Base-by-base conservation (phyloP, 2,888 invertebrate species). In the Drosophila villosipedis region DNA sequence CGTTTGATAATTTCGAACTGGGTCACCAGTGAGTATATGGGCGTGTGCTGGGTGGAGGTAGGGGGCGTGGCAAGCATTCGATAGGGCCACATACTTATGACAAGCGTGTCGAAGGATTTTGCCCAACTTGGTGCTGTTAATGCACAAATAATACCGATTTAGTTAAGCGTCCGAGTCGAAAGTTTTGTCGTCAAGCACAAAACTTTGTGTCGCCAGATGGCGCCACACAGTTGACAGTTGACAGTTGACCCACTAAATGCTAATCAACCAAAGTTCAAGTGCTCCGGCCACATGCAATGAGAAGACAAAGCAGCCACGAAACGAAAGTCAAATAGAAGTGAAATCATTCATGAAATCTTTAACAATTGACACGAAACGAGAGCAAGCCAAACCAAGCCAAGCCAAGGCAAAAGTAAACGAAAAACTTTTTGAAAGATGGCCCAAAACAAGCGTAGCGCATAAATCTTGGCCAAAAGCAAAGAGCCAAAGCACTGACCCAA, bases 281-380 rank as follows among this genome's bases (percentile, higher is more conserved):
- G 60, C 74, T 82, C 54, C 9, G 7, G 7, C 39, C 25, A 14
- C 28, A 37, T 3, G 28, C 54, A 30, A 12, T 2, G 28, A 19
- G 28, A 14, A 19, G 19, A 16, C 16, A 58, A 41, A n/a, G 41
- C 9, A 58, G 57, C 19, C 16, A 4, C 33, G 33, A 73, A 77
- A 67, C 66, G 77, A 80, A 90, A 89, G 75, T 82, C 77, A 88
- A 85, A 89, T 70, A 74, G 76, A 78, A 84, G 89, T 82, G 83
- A 84, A 90, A 90, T 89, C 90, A 90, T 90, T 90, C 83, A 80
- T 82, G 80, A 91, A 90, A 86, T 77, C 86, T 83, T 84, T 78
- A 73, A 84, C 89, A 90, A 91, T 91, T 90, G 88, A 77, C 74
- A 76, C 69, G 69, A 37, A 64, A 50, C 22, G 52, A 54, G 59